phyloP scores from a whole-genome alignment of 2,888 invertebrate species.

The Zygaena filipendulae region DNA sequence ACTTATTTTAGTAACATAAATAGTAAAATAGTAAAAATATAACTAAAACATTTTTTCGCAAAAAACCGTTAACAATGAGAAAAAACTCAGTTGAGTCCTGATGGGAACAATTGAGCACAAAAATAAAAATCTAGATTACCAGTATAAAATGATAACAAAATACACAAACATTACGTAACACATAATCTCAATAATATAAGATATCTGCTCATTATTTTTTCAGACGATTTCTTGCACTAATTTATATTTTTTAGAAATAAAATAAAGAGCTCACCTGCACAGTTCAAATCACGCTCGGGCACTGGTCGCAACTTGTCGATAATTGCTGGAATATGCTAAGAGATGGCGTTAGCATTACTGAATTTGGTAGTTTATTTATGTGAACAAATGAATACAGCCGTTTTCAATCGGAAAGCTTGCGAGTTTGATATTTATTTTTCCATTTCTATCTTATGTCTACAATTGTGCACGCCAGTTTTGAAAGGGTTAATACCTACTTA shows the following conservation, averaged over 20 bases:
- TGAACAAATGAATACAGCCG: not conserved
- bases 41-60: constrained; percentile 5
- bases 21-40: constrained; percentile 7
- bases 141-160: constrained; percentile 9
- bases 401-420: constrained; percentile 4
- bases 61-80: constrained; percentile 8
- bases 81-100: constrained; percentile 12
- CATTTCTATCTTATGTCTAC: constrained; percentile 2
- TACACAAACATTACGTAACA: constrained; percentile 11
- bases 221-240: constrained; percentile 11
- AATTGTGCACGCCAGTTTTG: constrained; percentile 3
- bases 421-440: constrained; percentile 5
- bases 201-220: constrained; percentile 11
- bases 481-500: too few species aligned
- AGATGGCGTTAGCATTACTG: constrained; percentile 7
- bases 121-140: constrained; percentile 13
- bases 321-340: constrained; percentile 3
- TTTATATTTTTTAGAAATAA: constrained; percentile 11
- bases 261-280: constrained; percentile 8
- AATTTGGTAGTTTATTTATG: too few species aligned
- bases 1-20: constrained; percentile 7
- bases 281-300: constrained; percentile 3
- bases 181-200: constrained; percentile 12
- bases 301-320: constrained; percentile 5
- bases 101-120: constrained; percentile 15